These are phyloP conservation scores for Camponotus vicinus DNA, from an alignment of 1,140 invertebrate genomes.

Conservation along the genomic window DNA sequence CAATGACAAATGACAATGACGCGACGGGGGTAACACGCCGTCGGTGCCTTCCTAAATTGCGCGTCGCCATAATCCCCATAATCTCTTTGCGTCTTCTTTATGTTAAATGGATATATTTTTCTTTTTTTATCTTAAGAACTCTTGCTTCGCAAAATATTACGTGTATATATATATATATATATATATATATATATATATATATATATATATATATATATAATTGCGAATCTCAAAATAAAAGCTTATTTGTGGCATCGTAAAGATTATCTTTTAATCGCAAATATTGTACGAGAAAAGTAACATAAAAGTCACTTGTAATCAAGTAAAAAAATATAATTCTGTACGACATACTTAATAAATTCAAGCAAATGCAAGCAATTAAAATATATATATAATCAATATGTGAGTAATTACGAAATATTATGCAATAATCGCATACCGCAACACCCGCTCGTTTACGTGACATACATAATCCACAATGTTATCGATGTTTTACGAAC, in stretches of 20 bases:
- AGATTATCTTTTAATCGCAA: background rate
- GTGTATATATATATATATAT: no score
- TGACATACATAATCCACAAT: background rate
- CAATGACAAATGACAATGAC: constrained; percentile 77
- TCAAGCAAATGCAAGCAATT: background rate
- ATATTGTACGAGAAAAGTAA: background rate
- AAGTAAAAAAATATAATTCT: background rate
- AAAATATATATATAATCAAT: background rate
- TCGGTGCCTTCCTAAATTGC: constrained; percentile 54
- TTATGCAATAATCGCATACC: background rate
- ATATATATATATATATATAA: no score
- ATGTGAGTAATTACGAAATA: background rate
- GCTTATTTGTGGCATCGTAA: background rate
- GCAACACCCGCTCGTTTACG: background rate
- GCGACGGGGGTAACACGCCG: constrained; percentile 67
- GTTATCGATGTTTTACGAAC: constrained; percentile 25
- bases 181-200: no score
- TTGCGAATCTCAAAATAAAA: background rate
- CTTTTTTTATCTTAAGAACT: background rate
- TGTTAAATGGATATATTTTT: background rate
- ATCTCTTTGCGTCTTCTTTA: constrained; percentile 14
- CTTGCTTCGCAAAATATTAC: background rate
- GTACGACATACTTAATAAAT: background rate
- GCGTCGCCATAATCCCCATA: constrained; percentile 13
- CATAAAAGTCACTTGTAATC: background rate